A percentile compares a stretch with the other conserved stretches of the same genome.
phyloP scores from a whole-genome alignment of 2,888 invertebrate species.

The Ernsta delagoae region DNA sequence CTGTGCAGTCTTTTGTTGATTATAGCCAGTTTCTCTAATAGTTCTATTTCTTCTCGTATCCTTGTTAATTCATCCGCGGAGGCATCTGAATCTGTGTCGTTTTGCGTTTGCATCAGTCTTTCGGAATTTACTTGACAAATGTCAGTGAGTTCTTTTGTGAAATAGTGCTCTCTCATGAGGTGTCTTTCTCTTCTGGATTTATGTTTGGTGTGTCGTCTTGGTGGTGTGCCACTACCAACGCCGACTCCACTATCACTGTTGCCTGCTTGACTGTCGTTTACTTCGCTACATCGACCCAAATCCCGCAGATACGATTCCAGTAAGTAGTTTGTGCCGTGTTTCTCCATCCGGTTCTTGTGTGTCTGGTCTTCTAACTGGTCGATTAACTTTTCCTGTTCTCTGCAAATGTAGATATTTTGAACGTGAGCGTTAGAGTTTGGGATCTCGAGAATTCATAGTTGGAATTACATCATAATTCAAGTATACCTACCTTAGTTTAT shows the following conservation, averaged over 20 bases:
- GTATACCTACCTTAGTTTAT: slow-evolving; percentile 68
- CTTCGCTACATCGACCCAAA: slow-evolving; percentile 72
- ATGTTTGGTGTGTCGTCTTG: slow-evolving; percentile 80
- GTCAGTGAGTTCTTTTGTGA: slow-evolving; percentile 81
- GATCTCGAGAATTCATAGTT: neutral
- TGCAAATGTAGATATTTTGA: slow-evolving; percentile 51
- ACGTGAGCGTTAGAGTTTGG: too few relatives aligned
- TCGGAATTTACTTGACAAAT: slow-evolving; percentile 82
- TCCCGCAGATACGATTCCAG: slow-evolving; percentile 89
- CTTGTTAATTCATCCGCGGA: slow-evolving; percentile 83
- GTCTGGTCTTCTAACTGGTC: slow-evolving; percentile 91
- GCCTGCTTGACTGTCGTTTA: slow-evolving; percentile 85
- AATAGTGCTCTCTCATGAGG: slow-evolving; percentile 82
- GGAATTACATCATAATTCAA: neutral
- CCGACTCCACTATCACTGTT: slow-evolving; percentile 89
- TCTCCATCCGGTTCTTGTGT: slow-evolving; percentile 89
- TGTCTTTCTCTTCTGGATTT: slow-evolving; percentile 82
- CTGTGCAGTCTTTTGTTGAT: slow-evolving; percentile 89
- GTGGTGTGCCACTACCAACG: slow-evolving; percentile 87
- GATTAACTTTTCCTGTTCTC: slow-evolving; percentile 91
- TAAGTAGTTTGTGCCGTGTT: slow-evolving; percentile 92
- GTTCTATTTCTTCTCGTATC: slow-evolving; percentile 87
- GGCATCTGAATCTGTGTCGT: slow-evolving; percentile 79
- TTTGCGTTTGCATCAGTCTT: slow-evolving; percentile 71
- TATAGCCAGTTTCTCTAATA: slow-evolving; percentile 89